Percentiles rank a stretch among this genome's conserved stretches.
Evolutionary conservation across 2,888 invertebrate genomes (phyloP).

Genomic region (Slavum lentiscoides): DNA sequence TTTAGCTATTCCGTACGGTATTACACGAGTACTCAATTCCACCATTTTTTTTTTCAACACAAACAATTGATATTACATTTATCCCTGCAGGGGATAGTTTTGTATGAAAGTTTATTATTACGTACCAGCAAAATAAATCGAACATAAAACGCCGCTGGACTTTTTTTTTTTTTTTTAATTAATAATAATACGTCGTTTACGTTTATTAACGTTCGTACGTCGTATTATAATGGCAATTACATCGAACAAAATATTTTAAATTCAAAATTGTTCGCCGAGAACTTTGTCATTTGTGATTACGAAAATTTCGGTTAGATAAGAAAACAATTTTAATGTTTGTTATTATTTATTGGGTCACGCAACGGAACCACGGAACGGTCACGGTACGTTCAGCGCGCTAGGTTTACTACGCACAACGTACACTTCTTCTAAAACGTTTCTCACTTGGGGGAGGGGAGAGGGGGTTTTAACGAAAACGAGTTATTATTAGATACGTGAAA

Average conservation of each 20-base stretch:
- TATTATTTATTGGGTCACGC: conserved; percentile 20
- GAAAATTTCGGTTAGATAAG: conserved; percentile 51
- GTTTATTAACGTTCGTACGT: background rate
- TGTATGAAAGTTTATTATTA: background rate
- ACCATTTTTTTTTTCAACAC: conserved; percentile 19
- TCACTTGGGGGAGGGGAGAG: no score
- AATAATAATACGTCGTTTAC: background rate
- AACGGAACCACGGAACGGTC: no score
- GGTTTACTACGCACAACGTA: background rate
- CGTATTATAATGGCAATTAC: background rate
- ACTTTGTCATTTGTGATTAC: conserved; percentile 25
- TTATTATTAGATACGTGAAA: no score
- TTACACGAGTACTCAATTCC: background rate
- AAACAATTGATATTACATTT: conserved; percentile 32
- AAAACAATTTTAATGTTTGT: conserved; percentile 16
- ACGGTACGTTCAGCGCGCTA: no score
- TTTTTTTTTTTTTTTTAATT: background rate
- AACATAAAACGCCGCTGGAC: background rate
- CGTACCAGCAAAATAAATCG: conserved; percentile 27
- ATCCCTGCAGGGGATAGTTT: conserved; percentile 45
- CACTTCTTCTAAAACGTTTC: background rate
- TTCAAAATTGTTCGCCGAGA: conserved; percentile 35
- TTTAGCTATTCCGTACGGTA: background rate
- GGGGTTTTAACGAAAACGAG: no score
- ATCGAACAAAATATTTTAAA: background rate